Evolutionary conservation across 2,888 invertebrate species (phyloP).

Genomic region (Caenorhabditis afra): DNA sequence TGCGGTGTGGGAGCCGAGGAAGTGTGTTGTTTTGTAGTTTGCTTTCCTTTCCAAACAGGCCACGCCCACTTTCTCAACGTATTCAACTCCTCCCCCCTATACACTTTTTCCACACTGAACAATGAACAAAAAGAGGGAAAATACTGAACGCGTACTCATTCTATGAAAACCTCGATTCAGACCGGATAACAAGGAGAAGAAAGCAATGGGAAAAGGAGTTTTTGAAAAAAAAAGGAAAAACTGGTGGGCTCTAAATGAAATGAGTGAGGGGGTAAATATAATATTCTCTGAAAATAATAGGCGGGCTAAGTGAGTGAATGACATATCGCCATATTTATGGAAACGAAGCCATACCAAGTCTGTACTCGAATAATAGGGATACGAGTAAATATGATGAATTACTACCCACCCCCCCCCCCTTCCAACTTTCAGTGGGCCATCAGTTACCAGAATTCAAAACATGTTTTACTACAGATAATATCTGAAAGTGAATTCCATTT

Average conservation of each 20-base stretch:
- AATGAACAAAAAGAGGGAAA: too few relatives aligned
- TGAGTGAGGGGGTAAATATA: constrained; percentile 3
- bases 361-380: constrained; percentile 43
- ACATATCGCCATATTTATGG: constrained; percentile 45
- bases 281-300: neutral
- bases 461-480: too few relatives aligned
- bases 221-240: too few relatives aligned
- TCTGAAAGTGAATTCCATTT: too few relatives aligned
- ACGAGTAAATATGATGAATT: constrained; percentile 50
- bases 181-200: too few relatives aligned
- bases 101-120: neutral
- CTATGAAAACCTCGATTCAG: too few relatives aligned
- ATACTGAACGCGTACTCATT: too few relatives aligned
- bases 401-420: neutral
- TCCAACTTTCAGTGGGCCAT: too few relatives aligned
- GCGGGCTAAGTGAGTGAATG: constrained; percentile 18
- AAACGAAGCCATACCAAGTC: constrained; percentile 3
- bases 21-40: constrained; percentile 37
- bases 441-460: too few relatives aligned
- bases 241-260: neutral
- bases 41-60: constrained; percentile 7
- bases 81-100: constrained; percentile 4
- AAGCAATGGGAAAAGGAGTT: neutral
- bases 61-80: constrained; percentile 32
- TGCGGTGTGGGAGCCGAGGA: constrained; percentile 2